Percentiles rank a stretch among this genome's conserved stretches.
Evolutionary conservation across 2,113 vertebrate genomes (phyloP).

Genomic region (Etia nguti): DNA sequence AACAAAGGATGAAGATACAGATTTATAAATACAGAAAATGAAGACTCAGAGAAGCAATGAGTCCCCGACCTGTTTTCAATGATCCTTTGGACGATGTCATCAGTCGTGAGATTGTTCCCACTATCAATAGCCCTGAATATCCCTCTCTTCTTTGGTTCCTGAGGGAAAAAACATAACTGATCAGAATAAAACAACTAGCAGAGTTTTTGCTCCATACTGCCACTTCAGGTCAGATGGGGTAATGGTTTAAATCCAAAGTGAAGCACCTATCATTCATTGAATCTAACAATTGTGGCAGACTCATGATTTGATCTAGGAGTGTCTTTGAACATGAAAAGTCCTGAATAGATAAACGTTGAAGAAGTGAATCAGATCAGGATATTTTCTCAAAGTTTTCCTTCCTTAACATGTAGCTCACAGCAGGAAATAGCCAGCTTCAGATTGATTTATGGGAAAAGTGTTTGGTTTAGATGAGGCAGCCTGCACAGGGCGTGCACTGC

Average conservation of each 20-base stretch:
- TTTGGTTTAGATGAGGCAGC: neutral
- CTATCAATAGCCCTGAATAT: slow-evolving; percentile 85
- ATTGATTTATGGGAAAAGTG: neutral
- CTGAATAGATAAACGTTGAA: neutral
- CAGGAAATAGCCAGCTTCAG: neutral
- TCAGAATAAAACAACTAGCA: neutral
- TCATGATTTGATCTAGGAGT: neutral
- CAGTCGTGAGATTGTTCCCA: slow-evolving; percentile 85
- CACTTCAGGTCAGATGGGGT: neutral
- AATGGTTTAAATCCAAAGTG: neutral
- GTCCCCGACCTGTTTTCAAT: slow-evolving; percentile 87
- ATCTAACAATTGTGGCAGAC: neutral
- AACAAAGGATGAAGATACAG: neutral
- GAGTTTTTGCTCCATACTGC: neutral
- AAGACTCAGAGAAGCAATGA: neutral
- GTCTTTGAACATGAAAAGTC: neutral
- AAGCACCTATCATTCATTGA: neutral
- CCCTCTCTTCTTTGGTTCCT: slow-evolving; percentile 86
- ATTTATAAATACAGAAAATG: neutral
- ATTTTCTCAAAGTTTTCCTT: neutral
- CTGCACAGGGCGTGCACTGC: neutral
- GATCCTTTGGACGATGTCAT: slow-evolving; percentile 93
- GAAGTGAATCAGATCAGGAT: neutral
- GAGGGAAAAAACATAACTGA: neutral
- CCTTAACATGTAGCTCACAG: neutral